Evolutionary conservation across 2,113 vertebrate genomes (phyloP).

Genomic region (Anhinga rufa): DNA sequence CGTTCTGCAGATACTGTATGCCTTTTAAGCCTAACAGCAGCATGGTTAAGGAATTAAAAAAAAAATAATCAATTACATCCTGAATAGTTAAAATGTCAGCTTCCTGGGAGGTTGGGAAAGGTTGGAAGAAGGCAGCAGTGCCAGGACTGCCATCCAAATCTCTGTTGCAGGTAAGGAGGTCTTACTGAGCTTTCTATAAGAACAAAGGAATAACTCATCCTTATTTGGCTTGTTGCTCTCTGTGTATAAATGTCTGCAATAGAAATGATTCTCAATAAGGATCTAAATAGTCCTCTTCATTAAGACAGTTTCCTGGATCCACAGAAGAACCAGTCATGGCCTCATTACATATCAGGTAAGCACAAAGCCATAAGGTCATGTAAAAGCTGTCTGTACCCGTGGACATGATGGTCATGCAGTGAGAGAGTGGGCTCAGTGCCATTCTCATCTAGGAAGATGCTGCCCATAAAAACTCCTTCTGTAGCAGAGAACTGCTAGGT

Average conservation of each 20-base stretch:
- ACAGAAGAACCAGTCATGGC: neutral
- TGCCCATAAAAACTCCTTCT: neutral
- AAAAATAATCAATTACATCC: neutral
- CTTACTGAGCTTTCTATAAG: neutral
- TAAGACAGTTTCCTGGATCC: neutral
- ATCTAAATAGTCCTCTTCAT: neutral
- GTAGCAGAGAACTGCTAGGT: neutral
- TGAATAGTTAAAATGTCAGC: neutral
- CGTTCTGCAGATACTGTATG: neutral
- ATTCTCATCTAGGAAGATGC: neutral
- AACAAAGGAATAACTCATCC: neutral
- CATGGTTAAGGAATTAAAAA: neutral
- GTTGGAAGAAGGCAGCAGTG: neutral
- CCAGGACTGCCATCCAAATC: neutral
- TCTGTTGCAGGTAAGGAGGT: neutral
- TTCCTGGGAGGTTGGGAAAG: neutral
- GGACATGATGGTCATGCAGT: accelerated
- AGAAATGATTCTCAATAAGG: neutral
- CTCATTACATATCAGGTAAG: neutral
- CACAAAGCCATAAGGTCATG: neutral
- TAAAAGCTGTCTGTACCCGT: neutral
- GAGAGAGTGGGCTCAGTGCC: accelerated
- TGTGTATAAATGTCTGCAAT: neutral
- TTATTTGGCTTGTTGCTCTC: neutral
- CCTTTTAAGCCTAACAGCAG: neutral